Base-by-base conservation (phyloP, 2,113 vertebrate species). In the Archocentrus centrarchus region DNA sequence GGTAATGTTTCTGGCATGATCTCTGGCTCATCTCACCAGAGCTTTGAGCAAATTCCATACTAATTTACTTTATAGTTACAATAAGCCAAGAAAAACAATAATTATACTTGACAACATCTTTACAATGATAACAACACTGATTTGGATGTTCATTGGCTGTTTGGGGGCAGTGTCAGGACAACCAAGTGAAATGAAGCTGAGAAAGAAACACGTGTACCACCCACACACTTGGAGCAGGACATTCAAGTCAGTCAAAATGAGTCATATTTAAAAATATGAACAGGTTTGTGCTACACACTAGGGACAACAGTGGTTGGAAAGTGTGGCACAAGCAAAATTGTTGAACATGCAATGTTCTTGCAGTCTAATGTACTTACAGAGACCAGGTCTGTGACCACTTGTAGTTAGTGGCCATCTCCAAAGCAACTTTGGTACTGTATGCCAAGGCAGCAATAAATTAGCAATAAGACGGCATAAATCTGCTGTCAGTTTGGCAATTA, bases 291-390 rank as follows among this genome's bases (percentile, higher is more conserved):
- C 14, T 47, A 68, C 8, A 47, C 39, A 47, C 63, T 27, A 11
- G 1, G 18, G 35, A 1, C n/a, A 50, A 63, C 37, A 22, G 63
- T 68, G 39, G 39, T 22, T 47, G 6, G 63, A 68, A 68, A 68
- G 0, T 68, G 39, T 0, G 27, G 63, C 27, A 22, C 63, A 68
- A 47, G 39, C 0, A 68, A 68, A 68, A 68, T 47, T 39, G 47
- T 3, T 68, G 22, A 47, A 68, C 0, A 17, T 47, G 63, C 63
- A 68, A 27, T 0, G 14, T 27, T 11, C 63, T 68, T 47, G 14
- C 22, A 68, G 27, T 68, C 63, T 47, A 8, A 47, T 68, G 35
- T 68, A 68, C 14, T 5, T 47, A 68, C 63, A 68, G 0, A 39
- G 8, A 68, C 39, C n/a, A 68, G 7, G n/a, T 68, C 39, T 68